These are phyloP conservation scores for Mormyrus iriodes DNA, from an alignment of 2,113 vertebrate species.

Conservation along the genomic window DNA sequence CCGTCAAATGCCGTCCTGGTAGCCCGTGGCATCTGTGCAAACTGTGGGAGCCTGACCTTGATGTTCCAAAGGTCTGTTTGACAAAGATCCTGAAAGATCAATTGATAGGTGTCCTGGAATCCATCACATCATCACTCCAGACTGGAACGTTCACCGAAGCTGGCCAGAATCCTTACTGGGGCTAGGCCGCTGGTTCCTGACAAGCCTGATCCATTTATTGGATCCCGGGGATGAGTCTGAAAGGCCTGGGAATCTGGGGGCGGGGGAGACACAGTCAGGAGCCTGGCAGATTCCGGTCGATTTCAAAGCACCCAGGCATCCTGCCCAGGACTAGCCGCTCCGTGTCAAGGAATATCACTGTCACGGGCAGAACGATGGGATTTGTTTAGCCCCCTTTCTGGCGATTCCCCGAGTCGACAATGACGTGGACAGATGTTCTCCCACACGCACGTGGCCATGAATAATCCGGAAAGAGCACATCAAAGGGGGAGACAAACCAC, in stretches of 20 bases:
- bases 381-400: not conserved
- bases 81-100: not conserved
- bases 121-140: not conserved
- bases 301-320: not conserved
- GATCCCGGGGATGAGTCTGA: not conserved
- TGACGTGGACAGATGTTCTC: conserved; percentile 8
- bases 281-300: not conserved
- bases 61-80: not conserved
- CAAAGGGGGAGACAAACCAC: not conserved
- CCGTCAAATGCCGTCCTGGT: not conserved
- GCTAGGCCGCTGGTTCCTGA: not conserved
- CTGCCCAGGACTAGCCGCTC: not conserved
- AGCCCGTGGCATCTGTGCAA: not conserved
- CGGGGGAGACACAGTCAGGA: not conserved
- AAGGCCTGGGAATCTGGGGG: not conserved
- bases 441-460: not conserved
- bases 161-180: not conserved
- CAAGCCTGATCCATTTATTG: not conserved
- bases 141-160: not conserved
- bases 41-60: not conserved
- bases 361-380: not conserved
- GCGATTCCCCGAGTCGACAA: not conserved
- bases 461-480: not conserved
- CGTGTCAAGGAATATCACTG: not conserved
- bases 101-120: not conserved